Base-by-base conservation (phyloP, 2,888 invertebrate species). In the Odontocerum albicorne region DNA sequence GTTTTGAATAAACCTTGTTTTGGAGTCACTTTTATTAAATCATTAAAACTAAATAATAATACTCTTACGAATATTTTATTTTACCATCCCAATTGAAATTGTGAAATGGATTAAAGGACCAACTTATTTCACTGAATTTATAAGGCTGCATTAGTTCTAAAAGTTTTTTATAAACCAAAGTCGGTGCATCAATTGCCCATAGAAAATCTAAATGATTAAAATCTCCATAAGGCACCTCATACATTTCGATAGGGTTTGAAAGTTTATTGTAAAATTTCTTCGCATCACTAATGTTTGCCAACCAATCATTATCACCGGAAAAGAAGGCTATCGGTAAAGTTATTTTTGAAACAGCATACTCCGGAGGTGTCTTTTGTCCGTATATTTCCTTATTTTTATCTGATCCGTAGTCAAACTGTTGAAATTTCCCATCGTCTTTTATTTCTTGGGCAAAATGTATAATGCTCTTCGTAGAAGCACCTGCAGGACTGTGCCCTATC, bases 141-240 rank as follows among this genome's bases (percentile, higher is more conserved):
- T 57, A 67, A 32, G 62, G 61, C 19, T 62, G 47, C 64, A 83
- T 66, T 17, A 80, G 63, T 17, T 73, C 65, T n/a, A 84, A 62
- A 12, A 85, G 58, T 54, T 70, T 75, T 0, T 70, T 54, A 64
- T 86, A 87, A 2, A 88, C 81, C 6, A 87, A 68, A 57, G 70
- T 71, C 0, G 77, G 77, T 1, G 83, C 85, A 64, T 87, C 81
- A 10, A 75, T 75, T 0, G 81, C 87, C 75, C 80, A 88, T 6
- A 88, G 63, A 65, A 87, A 90, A 67, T 90, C 89, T n/a, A 88
- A 71, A 63, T 90, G 90, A 67, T 87, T 88, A 64, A 88, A 90
- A 49, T 82, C 74, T 38, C 81, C 72, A 44, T 79, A 71, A 0
- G 84, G 79, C 10, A 90, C 81, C 62, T 80, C 70, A 62, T 82